Conservation (phyloP, 2,113 vertebrate species). For the Natator depressus region DNA sequence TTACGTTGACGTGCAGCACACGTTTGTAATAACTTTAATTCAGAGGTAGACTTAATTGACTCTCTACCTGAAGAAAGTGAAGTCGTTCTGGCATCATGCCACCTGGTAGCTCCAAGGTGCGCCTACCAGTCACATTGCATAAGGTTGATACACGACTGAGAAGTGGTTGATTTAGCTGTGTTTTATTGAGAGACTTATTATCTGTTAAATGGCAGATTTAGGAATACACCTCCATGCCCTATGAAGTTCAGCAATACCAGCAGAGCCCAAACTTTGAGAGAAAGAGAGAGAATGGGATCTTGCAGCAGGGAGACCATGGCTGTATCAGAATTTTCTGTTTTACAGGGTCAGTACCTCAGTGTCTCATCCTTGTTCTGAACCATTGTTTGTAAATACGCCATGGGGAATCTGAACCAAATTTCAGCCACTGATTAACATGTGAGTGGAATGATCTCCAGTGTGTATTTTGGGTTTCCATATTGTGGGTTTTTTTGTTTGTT, state of each 20-base stretch:
- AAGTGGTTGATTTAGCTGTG: background rate
- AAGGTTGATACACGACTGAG: background rate
- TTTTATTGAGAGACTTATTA: background rate
- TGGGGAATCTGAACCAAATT: too few species aligned
- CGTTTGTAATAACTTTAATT: background rate
- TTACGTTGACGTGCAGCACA: background rate
- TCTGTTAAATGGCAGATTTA: background rate
- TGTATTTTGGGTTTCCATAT: too few species aligned
- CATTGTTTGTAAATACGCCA: too few species aligned
- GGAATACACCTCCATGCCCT: background rate
- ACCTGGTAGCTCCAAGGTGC: background rate
- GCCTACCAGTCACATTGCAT: background rate
- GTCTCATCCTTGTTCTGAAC: too few species aligned
- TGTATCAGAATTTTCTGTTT: too few species aligned
- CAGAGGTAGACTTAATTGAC: background rate
- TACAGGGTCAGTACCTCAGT: too few species aligned
- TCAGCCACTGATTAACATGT: too few species aligned
- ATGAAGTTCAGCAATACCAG: background rate
- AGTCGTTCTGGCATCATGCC: background rate
- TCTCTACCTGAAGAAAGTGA: background rate
- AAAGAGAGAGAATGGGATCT: too few species aligned
- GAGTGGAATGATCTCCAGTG: too few species aligned
- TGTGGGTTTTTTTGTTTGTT: too few species aligned
- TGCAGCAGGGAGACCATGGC: too few species aligned
- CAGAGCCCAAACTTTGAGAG: background rate